A percentile compares a stretch with the other conserved stretches of the same genome.
Conservation (phyloP, 1,140 invertebrate genomes). For the Paraescarpia echinospica region DNA sequence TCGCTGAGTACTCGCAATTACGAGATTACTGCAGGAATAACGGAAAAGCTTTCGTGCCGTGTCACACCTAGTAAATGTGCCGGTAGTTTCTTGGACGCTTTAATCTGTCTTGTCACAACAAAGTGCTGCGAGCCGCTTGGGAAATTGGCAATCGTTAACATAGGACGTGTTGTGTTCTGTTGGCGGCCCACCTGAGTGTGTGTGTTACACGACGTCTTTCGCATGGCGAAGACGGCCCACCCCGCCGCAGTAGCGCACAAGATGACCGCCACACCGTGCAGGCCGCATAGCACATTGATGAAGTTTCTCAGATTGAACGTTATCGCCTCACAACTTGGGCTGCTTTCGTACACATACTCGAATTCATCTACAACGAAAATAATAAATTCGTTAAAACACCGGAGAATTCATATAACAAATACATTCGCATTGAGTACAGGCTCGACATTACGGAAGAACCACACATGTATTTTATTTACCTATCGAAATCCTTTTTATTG, state of each 20-base stretch:
- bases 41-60: not conserved
- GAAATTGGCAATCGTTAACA: not conserved
- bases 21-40: not conserved
- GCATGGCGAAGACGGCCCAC: not conserved
- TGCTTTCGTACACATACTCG: not conserved
- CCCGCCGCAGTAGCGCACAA: not conserved
- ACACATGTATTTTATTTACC: no score
- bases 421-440: not conserved
- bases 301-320: not conserved
- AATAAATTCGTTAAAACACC: not conserved
- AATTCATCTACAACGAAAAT: not conserved
- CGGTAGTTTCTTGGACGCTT: not conserved
- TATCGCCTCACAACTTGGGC: constrained; percentile 7
- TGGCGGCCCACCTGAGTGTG: not conserved
- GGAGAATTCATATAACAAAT: not conserved
- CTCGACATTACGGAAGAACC: no score
- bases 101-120: not conserved
- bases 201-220: not conserved
- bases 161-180: not conserved
- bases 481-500: no score
- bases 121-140: not conserved
- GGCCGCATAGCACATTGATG: constrained; percentile 10
- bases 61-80: not conserved
- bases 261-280: not conserved
- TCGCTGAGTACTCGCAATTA: not conserved